These are phyloP conservation scores for Tarsius wallacei DNA, from an alignment of 2,797 vertebrate genomes.

Conservation along the genomic window DNA sequence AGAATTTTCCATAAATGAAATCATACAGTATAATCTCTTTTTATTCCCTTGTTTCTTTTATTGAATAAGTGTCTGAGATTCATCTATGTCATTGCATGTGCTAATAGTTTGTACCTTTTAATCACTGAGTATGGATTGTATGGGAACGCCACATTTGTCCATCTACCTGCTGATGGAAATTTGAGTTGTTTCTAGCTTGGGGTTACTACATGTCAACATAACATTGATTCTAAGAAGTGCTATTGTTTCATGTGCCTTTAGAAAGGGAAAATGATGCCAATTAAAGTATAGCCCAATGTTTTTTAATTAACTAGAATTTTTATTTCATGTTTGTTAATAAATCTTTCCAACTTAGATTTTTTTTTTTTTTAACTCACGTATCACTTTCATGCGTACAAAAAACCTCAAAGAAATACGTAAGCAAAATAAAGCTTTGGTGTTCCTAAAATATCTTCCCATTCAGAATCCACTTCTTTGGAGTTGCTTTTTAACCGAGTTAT, in stretches of 20 bases:
- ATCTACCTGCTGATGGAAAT: not conserved
- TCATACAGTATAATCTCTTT: not conserved
- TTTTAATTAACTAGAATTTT: not conserved
- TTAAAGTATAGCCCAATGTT: not conserved
- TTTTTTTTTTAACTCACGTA: not conserved
- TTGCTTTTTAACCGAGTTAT: not conserved
- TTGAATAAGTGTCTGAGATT: not conserved
- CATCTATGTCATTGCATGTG: not conserved
- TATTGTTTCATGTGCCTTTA: conserved; percentile 20
- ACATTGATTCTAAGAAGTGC: not conserved
- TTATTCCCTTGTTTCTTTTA: not conserved
- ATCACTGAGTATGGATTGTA: not conserved
- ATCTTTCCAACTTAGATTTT: not conserved
- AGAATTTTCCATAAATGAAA: not conserved
- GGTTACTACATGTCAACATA: not conserved
- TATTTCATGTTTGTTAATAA: conserved; percentile 39
- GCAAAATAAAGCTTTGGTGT: not conserved
- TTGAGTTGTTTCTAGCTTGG: not conserved
- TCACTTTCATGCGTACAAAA: not conserved
- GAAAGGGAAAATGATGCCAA: not conserved
- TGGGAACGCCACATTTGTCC: not conserved
- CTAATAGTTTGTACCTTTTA: not conserved
- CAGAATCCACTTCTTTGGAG: not conserved
- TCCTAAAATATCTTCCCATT: not conserved
- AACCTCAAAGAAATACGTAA: not conserved